Evolutionary conservation across 2,888 invertebrate species (phyloP).

Genomic region (Oxystoma pomonae): DNA sequence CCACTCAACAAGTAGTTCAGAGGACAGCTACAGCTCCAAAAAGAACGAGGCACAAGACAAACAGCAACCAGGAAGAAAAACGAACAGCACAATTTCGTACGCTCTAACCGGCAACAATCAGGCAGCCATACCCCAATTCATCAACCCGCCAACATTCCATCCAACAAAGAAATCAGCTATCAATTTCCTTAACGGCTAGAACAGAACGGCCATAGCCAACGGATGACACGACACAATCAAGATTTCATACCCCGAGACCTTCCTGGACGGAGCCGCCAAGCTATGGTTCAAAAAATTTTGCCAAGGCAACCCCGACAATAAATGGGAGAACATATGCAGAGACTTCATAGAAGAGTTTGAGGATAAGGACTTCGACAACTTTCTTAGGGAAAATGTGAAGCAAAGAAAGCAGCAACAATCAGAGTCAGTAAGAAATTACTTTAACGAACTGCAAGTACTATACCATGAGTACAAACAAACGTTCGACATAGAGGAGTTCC

Average conservation of each 20-base stretch:
- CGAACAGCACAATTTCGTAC: background rate
- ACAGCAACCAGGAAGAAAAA: background rate
- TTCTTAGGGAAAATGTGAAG: too few relatives aligned
- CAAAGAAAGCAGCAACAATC: background rate
- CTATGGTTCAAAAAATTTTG: background rate
- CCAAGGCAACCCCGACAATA: background rate
- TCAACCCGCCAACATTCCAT: background rate
- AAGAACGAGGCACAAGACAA: too few relatives aligned
- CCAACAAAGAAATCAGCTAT: background rate
- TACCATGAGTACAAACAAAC: background rate
- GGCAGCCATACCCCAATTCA: background rate
- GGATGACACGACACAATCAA: background rate
- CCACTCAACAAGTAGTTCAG: too few relatives aligned
- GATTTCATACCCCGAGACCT: background rate
- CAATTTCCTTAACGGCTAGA: background rate
- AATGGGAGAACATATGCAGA: background rate
- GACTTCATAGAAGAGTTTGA: background rate
- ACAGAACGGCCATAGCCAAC: background rate
- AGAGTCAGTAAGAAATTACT: background rate
- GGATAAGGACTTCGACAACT: background rate
- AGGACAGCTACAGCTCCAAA: too few relatives aligned
- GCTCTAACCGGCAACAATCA: background rate
- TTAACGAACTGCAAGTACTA: background rate
- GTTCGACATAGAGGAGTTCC: background rate
- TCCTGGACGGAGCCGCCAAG: background rate